Evolutionary conservation across 2,113 vertebrate species (phyloP), one percentile per base, ranked within the genome.

Genomic region (Cervus canadensis): DNA sequence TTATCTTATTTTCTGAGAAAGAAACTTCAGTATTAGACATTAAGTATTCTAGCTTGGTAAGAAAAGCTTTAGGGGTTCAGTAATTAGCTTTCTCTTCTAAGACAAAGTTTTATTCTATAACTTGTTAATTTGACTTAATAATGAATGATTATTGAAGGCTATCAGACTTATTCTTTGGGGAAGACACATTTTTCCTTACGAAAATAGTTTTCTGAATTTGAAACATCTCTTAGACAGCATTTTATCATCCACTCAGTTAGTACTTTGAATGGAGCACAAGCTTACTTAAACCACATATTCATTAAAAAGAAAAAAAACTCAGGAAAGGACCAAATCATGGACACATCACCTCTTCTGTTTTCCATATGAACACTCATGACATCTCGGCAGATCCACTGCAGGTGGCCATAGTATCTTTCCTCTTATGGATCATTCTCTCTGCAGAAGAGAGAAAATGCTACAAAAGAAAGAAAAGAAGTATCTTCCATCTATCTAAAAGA

Each of bases 11-110:
- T 97, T 96, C 5, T 71, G 26, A 96, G 92, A 83, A 97, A 88
- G 92, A 62, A 91, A 84, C 2, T 7, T 0, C 2, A 97, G 56
- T 43, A 90, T 0, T n/a, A 89, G 95, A 97, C 95, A 60, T 25
- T 95, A 94, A 86, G 87, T 17, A 97, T 95, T 96, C 86, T 83
- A 67, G 13, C 64, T 94, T 91, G 85, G 60, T 95, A 60, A 92
- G 12, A 59, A 81, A 94, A 94, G 87, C 86, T 97, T 97, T 96
- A 56, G 30, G 64, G 16, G 62, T 81, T 97, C n/a, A 85, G 9
- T 95, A 92, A 96, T 96, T 97, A 97, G 54, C 85, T 95, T 95
- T 93, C 36, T 86, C 33, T 93, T 92, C 88, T 86, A 82, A 96
- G 90, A 89, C 13, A 40, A 78, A 79, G 76, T 90, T 97, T 50